Evolutionary conservation across 2,888 invertebrate species (phyloP).

Genomic region (Macrosiphum euphorbiae): DNA sequence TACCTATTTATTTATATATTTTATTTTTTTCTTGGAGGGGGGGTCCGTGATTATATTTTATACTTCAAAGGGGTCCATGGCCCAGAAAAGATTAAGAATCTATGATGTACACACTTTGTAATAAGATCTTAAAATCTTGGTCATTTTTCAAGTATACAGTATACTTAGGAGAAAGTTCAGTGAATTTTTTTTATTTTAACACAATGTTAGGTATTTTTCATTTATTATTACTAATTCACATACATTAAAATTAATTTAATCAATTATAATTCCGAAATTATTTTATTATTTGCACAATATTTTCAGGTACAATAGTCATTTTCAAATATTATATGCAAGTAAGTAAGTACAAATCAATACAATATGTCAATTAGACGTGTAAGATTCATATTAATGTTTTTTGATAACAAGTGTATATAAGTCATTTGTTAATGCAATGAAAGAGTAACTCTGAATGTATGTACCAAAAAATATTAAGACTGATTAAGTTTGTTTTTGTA

Average conservation of each 20-base stretch:
- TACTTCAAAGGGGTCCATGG: too few species aligned
- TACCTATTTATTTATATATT: too few species aligned
- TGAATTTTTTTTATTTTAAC: constrained; percentile 21
- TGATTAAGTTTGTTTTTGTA: neutral
- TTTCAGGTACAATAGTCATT: constrained; percentile 37
- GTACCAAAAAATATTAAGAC: constrained; percentile 3
- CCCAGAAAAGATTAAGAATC: too few species aligned
- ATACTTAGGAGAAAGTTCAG: neutral
- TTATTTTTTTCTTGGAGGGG: too few species aligned
- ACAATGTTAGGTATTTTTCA: neutral
- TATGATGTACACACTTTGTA: too few species aligned
- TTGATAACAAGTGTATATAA: neutral
- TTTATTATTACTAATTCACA: constrained; percentile 32
- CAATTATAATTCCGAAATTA: constrained; percentile 7
- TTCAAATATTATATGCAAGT: neutral
- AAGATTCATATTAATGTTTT: neutral
- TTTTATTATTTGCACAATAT: constrained; percentile 1
- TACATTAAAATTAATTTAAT: neutral
- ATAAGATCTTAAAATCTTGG: too few species aligned
- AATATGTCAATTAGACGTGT: neutral
- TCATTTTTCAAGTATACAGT: neutral
- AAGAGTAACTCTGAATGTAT: neutral
- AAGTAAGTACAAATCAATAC: constrained; percentile 24
- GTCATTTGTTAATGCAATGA: neutral
- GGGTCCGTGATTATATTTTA: too few species aligned